Conservation (phyloP, 2,113 vertebrate species). For the Mirounga angustirostris region DNA sequence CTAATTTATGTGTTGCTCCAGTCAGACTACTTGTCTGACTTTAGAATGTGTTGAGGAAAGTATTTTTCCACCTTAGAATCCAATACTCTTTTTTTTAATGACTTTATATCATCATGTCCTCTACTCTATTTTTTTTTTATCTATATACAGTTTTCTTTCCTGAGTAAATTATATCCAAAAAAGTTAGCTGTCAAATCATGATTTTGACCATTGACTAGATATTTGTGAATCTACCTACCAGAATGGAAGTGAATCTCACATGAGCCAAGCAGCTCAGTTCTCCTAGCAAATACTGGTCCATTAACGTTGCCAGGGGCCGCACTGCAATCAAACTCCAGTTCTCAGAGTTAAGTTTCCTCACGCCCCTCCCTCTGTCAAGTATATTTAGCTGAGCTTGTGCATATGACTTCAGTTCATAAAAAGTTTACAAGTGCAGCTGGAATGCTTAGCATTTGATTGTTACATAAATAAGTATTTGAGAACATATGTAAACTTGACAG, state of each 20-base stretch:
- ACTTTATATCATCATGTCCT: neutral
- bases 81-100: neutral
- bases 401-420: slow-evolving; percentile 82
- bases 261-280: slow-evolving; percentile 9
- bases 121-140: neutral
- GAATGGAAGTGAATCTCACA: neutral
- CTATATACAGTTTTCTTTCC: neutral
- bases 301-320: neutral
- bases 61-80: slow-evolving; percentile 7
- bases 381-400: slow-evolving; percentile 68
- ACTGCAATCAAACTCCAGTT: slow-evolving; percentile 27
- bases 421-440: slow-evolving; percentile 78
- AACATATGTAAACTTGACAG: slow-evolving; percentile 70
- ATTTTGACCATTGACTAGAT: neutral
- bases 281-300: neutral
- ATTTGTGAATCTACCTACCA: slow-evolving; percentile 1
- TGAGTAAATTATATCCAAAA: slow-evolving; percentile 4
- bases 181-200: neutral
- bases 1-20: neutral
- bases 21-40: neutral
- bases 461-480: slow-evolving; percentile 81
- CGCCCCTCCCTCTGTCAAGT: slow-evolving; percentile 58
- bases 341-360: slow-evolving; percentile 74
- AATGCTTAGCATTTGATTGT: slow-evolving; percentile 79
- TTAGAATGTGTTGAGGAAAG: neutral